Conservation (phyloP, 1,140 invertebrate genomes). For the Drosophila melanogaster region DNA sequence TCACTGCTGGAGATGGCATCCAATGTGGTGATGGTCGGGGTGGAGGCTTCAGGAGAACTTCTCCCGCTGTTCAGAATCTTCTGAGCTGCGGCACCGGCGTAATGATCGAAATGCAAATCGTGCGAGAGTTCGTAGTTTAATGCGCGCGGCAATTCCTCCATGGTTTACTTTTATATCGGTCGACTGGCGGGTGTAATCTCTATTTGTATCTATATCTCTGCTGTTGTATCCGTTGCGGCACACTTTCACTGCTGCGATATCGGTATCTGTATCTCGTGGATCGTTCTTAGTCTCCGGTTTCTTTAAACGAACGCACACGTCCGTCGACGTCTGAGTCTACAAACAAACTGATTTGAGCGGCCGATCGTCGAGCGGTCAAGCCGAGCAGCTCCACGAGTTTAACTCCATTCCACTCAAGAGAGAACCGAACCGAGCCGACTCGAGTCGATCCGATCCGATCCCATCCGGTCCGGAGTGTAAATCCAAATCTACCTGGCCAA, state of each 20-base stretch:
- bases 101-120: slow-evolving; percentile 76
- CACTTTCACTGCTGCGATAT: slow-evolving; percentile 66
- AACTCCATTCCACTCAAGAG: slow-evolving; percentile 67
- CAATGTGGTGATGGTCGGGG: slow-evolving; percentile 63
- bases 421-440: slow-evolving; percentile 2
- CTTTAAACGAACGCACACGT: slow-evolving; percentile 50
- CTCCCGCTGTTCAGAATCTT: slow-evolving; percentile 69
- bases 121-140: slow-evolving; percentile 78
- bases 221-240: slow-evolving; percentile 40
- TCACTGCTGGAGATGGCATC: slow-evolving; percentile 59
- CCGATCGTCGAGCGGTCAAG: slow-evolving; percentile 24
- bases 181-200: slow-evolving; percentile 7
- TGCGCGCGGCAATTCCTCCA: slow-evolving; percentile 73
- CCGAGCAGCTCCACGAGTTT: slow-evolving; percentile 27
- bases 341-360: slow-evolving; percentile 73
- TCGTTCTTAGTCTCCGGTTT: slow-evolving; percentile 27
- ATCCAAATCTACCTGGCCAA: slow-evolving; percentile 42
- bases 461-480: neutral
- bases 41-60: slow-evolving; percentile 57
- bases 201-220: slow-evolving; percentile 15
- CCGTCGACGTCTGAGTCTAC: slow-evolving; percentile 55
- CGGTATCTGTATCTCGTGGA: slow-evolving; percentile 22
- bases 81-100: slow-evolving; percentile 60
- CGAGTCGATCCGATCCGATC: no score
- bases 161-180: slow-evolving; percentile 48